Percentiles rank a stretch among this genome's conserved stretches.
Evolutionary conservation across 2,113 vertebrate genomes (phyloP).

Genomic region (Anser brachyrhynchus): DNA sequence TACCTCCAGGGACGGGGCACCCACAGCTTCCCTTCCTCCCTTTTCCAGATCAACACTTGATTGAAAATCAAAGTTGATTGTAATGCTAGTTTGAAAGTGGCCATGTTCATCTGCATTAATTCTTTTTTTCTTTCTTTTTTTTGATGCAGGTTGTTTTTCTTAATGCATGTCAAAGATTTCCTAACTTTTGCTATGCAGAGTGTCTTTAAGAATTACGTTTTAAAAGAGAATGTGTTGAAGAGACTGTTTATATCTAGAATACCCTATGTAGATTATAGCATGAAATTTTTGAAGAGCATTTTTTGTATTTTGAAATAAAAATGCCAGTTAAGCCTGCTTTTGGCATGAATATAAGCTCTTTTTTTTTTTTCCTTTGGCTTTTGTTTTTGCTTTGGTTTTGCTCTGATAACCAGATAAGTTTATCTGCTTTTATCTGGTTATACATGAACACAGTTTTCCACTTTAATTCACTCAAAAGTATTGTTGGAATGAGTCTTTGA

Average conservation of each 20-base stretch:
- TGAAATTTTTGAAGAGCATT: not conserved
- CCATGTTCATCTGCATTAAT: conserved; percentile 36
- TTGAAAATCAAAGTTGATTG: conserved; percentile 62
- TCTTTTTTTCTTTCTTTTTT: not conserved
- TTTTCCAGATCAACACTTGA: conserved; percentile 53
- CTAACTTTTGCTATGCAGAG: conserved; percentile 20
- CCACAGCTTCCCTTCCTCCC: not conserved
- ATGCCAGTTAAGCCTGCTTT: not conserved
- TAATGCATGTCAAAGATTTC: conserved; percentile 24
- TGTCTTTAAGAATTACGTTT: conserved; percentile 7
- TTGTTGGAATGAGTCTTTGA: not conserved
- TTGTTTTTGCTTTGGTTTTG: conserved; percentile 5
- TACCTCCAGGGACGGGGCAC: too few species aligned
- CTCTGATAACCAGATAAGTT: not conserved
- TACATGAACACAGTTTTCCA: not conserved
- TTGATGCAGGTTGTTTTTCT: not conserved
- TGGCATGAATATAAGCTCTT: not conserved
- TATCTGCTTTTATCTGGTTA: not conserved
- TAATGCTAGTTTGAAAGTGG: conserved; percentile 27
- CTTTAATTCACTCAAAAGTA: not conserved
- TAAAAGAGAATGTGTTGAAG: not conserved
- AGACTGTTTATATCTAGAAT: not conserved
- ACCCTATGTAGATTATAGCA: not conserved
- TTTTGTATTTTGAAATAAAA: not conserved
- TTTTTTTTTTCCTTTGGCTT: not conserved